Evolutionary conservation across 2,797 vertebrate species (phyloP).

Genomic region (Lophius americanus): DNA sequence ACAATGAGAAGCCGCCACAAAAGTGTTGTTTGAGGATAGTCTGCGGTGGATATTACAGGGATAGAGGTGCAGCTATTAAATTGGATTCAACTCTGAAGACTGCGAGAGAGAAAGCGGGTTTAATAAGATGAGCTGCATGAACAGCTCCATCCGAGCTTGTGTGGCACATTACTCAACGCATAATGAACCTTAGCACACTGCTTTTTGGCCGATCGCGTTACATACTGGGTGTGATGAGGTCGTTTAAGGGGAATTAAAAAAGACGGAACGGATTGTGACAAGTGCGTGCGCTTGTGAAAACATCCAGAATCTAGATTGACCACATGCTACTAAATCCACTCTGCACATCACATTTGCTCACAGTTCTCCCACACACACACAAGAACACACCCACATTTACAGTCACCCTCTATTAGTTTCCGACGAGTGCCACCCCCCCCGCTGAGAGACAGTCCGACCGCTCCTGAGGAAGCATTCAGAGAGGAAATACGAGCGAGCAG

Average conservation of each 20-base stretch:
- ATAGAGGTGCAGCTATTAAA: conserved; percentile 68
- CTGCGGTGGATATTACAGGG: conserved; percentile 46
- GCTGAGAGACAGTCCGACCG: conserved; percentile 51
- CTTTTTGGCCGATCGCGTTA: conserved; percentile 63
- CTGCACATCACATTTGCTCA: conserved; percentile 56
- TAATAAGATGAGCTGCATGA: conserved; percentile 73
- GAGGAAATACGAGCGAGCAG: conserved; percentile 54
- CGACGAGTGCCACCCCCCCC: conserved; percentile 50
- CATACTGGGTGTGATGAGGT: conserved; percentile 61
- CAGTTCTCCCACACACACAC: conserved; percentile 12
- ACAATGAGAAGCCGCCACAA: conserved; percentile 18
- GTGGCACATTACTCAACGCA: conserved; percentile 63
- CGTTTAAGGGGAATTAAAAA: conserved; percentile 43
- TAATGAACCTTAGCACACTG: conserved; percentile 61
- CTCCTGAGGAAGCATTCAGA: conserved; percentile 48
- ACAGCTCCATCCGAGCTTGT: conserved; percentile 63
- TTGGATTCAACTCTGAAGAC: conserved; percentile 52
- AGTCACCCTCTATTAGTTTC: conserved; percentile 68
- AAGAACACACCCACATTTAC: conserved; percentile 4
- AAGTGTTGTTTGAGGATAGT: conserved; percentile 37
- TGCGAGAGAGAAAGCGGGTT: conserved; percentile 50
- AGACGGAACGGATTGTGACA: conserved; percentile 31
- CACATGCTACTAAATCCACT: conserved; percentile 64
- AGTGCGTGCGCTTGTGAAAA: conserved; percentile 18
- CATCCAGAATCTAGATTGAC: conserved; percentile 46